A percentile compares a stretch with the other conserved stretches of the same genome.
phyloP scores from a whole-genome alignment of 2,113 vertebrate species.

The Psammodynastes pulverulentus region DNA sequence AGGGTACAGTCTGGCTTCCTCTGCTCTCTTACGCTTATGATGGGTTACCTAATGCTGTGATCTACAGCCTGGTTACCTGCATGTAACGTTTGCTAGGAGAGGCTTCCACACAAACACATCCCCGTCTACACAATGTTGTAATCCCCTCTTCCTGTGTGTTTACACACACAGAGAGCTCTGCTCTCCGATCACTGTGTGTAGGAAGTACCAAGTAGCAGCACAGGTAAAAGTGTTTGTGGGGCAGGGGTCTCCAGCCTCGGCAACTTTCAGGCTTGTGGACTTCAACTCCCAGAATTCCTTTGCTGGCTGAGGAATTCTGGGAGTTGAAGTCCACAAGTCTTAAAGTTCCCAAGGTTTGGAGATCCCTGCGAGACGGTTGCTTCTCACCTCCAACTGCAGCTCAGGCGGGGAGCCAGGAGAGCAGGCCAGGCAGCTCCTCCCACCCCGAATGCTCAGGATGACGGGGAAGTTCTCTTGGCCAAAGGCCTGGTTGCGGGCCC shows the following conservation, averaged over 20 bases:
- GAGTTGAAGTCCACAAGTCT: too few species aligned
- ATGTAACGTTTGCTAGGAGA: background rate
- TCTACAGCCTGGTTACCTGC: background rate
- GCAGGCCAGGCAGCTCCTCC: slow-evolving; percentile 50
- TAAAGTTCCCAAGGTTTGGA: too few species aligned
- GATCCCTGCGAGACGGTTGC: background rate
- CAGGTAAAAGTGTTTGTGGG: too few species aligned
- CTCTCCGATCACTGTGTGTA: background rate
- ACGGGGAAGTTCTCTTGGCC: slow-evolving; percentile 48
- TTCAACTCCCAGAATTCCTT: too few species aligned
- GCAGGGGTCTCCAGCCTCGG: too few species aligned
- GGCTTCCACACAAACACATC: background rate
- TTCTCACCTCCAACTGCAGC: slow-evolving; percentile 58
- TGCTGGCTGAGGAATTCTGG: too few species aligned
- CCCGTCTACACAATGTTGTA: background rate
- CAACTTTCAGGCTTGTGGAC: too few species aligned
- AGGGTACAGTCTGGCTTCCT: background rate
- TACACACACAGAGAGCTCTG: background rate
- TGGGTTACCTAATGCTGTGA: too few species aligned
- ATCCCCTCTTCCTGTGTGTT: too few species aligned
- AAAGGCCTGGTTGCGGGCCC: slow-evolving; percentile 52
- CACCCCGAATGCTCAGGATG: slow-evolving; percentile 52
- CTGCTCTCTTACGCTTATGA: background rate
- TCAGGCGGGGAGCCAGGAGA: slow-evolving; percentile 36
- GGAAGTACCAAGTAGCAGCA: too few species aligned